Evolutionary conservation across 2,113 vertebrate species (phyloP).

Genomic region (Petroica traversi): DNA sequence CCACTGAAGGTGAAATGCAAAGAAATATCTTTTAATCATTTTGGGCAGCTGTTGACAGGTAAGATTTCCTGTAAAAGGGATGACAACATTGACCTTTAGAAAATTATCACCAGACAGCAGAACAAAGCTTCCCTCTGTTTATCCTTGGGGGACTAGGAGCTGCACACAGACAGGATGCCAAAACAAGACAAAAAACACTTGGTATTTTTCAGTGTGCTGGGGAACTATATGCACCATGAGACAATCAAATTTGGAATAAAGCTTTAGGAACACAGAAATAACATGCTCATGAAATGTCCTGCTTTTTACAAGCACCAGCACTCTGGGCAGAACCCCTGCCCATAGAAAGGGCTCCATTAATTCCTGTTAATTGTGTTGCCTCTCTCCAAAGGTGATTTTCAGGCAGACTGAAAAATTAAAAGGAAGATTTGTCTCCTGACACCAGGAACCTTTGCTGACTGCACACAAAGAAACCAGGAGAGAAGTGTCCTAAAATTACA

Average conservation of each 20-base stretch:
- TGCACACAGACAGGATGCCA: slow-evolving; percentile 9
- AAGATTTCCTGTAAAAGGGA: slow-evolving; percentile 23
- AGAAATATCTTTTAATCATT: slow-evolving; percentile 18
- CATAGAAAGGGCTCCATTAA: slow-evolving; percentile 32
- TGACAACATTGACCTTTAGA: slow-evolving; percentile 60
- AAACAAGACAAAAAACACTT: slow-evolving; percentile 8
- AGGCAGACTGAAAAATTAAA: slow-evolving; percentile 33
- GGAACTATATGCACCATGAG: background rate
- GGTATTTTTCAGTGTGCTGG: slow-evolving; percentile 4
- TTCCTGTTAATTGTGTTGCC: background rate
- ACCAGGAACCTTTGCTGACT: background rate
- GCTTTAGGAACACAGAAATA: background rate
- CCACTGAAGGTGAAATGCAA: background rate
- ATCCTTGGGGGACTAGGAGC: background rate
- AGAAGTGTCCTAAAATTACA: slow-evolving; percentile 18
- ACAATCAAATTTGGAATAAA: background rate
- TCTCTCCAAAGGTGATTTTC: slow-evolving; percentile 28
- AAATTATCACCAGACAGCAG: slow-evolving; percentile 50
- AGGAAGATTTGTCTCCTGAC: slow-evolving; percentile 8
- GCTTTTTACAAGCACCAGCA: background rate
- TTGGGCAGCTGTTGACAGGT: slow-evolving; percentile 18
- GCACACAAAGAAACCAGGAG: background rate
- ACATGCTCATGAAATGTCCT: background rate
- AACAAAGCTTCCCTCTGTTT: slow-evolving; percentile 24
- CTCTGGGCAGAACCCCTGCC: background rate